phyloP scores from a whole-genome alignment of 2,113 vertebrate genomes.

The Callaeas wilsoni region DNA sequence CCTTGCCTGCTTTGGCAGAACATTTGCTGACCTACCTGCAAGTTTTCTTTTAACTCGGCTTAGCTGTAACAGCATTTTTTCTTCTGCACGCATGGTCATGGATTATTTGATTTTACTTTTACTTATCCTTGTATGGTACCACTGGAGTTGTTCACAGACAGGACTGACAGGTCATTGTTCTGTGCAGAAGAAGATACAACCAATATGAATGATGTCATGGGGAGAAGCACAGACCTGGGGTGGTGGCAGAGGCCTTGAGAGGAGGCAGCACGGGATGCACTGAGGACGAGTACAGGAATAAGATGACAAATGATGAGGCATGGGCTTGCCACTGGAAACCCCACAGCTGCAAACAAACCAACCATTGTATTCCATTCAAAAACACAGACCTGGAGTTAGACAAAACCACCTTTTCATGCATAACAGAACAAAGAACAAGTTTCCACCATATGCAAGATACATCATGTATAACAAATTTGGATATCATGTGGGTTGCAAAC shows the following conservation, averaged over 20 bases:
- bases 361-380: not conserved
- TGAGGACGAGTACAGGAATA: not conserved
- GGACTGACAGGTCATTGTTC: not conserved
- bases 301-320: not conserved
- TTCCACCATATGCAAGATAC: not conserved
- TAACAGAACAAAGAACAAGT: not conserved
- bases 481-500: not conserved
- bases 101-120: not conserved
- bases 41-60: not conserved
- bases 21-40: not conserved
- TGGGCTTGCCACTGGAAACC: not conserved
- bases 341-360: not conserved
- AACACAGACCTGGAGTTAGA: not conserved
- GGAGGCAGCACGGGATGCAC: not conserved
- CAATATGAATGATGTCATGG: accelerated
- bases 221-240: not conserved
- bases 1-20: not conserved
- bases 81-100: not conserved
- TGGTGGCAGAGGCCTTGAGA: not conserved
- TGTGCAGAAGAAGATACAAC: not conserved
- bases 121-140: not conserved
- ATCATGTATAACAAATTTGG: not conserved
- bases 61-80: not conserved
- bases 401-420: not conserved
- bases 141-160: not conserved